Conservation (phyloP, 2,113 vertebrate species). For the Brevimyrus niger region DNA sequence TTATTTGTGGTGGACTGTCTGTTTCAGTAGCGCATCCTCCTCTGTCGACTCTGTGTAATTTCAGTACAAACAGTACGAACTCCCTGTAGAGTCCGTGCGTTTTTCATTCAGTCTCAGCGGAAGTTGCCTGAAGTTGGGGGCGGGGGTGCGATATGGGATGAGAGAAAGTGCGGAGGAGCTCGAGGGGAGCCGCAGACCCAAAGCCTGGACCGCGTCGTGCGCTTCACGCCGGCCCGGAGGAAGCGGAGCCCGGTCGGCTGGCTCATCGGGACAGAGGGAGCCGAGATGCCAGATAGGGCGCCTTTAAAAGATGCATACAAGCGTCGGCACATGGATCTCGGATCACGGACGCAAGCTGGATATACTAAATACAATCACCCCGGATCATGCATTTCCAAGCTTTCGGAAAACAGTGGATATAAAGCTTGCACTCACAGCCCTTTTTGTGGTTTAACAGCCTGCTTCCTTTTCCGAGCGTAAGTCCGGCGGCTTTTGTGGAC, state of each 20-base stretch:
- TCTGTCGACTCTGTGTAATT: not conserved
- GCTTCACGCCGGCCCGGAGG: not conserved
- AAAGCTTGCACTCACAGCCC: not conserved
- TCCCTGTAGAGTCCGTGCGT: not conserved
- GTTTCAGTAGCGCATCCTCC: not conserved
- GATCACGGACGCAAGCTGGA: not conserved
- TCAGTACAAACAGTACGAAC: not conserved
- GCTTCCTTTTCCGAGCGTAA: not conserved
- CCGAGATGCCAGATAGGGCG: not conserved
- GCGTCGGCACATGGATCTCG: not conserved
- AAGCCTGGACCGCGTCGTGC: not conserved
- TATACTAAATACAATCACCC: not conserved
- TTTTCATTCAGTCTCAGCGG: not conserved
- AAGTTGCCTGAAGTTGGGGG: not conserved
- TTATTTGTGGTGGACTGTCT: not conserved
- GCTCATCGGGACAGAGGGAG: not conserved
- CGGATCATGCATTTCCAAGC: not conserved
- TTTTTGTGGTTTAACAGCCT: not conserved
- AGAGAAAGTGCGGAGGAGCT: not conserved
- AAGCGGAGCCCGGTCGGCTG: not conserved
- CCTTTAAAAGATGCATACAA: not conserved
- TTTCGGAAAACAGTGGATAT: not conserved
- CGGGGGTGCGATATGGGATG: not conserved
- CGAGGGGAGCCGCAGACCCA: not conserved
- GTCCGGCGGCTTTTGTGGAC: not conserved